Evolutionary conservation across 1,140 invertebrate genomes (phyloP).

Genomic region (Scaptomyza pallida): DNA sequence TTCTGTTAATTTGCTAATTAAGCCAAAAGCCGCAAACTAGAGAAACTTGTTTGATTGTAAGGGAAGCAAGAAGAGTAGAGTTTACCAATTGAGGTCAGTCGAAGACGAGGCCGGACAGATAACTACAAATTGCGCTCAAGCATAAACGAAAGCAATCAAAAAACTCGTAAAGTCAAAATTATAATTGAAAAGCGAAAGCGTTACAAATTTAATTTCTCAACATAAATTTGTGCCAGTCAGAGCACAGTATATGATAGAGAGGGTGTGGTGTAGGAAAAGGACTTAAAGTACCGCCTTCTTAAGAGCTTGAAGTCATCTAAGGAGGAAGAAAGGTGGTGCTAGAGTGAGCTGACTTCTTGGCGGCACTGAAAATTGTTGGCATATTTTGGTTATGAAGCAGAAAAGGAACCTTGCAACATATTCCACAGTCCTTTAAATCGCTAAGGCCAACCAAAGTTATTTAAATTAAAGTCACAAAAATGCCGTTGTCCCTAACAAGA

Average conservation of each 20-base stretch:
- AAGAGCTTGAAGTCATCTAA: not conserved
- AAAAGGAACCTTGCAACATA: constrained; percentile 42
- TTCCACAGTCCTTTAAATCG: constrained; percentile 36
- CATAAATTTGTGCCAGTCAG: constrained; percentile 47
- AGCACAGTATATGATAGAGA: not conserved
- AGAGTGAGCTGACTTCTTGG: constrained; percentile 18
- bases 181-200: constrained; percentile 62
- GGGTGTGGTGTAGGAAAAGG: not conserved
- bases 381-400: constrained; percentile 39
- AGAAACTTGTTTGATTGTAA: constrained; percentile 33
- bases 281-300: constrained; percentile 31
- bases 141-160: constrained; percentile 60
- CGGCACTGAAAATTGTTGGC: constrained; percentile 25
- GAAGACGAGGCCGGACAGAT: constrained; percentile 36
- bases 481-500: constrained; percentile 20
- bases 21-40: constrained; percentile 47
- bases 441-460: constrained; percentile 56
- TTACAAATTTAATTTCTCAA: constrained; percentile 56
- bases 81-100: constrained; percentile 53
- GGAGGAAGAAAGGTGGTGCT: not conserved
- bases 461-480: constrained; percentile 62
- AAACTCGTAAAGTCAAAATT: constrained; percentile 52
- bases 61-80: not conserved
- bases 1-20: constrained; percentile 61
- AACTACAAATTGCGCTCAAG: constrained; percentile 53